Evolutionary conservation across 2,113 vertebrate species (phyloP).

Genomic region (Osmerus eperlanus): DNA sequence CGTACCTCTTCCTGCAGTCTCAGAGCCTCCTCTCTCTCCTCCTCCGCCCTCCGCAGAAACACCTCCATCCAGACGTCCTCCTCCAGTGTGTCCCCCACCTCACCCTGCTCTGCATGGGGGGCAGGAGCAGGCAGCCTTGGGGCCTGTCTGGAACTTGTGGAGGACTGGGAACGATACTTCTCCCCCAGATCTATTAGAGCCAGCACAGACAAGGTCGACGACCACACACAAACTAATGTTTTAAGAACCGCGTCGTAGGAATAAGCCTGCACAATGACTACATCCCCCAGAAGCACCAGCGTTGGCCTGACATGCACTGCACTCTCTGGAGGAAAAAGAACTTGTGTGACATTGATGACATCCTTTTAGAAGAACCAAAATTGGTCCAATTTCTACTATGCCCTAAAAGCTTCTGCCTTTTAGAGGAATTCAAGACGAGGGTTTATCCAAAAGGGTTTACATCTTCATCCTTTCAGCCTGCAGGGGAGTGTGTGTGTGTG

Average conservation of each 20-base stretch:
- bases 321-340: not conserved
- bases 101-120: not conserved
- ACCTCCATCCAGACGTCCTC: conserved; percentile 8
- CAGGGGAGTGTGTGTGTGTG: not conserved
- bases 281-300: not conserved
- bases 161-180: not conserved
- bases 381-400: not conserved
- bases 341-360: conserved; percentile 4
- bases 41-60: conserved; percentile 5
- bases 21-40: conserved; percentile 33
- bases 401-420: not conserved
- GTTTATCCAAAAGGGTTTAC: not conserved
- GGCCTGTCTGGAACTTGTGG: not conserved
- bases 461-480: not conserved
- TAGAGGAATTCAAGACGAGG: not conserved
- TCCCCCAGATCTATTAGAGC: conserved; percentile 20
- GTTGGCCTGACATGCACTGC: not conserved
- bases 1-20: conserved; percentile 33
- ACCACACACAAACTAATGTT: not conserved
- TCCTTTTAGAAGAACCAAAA: not conserved
- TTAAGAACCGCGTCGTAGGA: not conserved
- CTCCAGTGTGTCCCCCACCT: not conserved
- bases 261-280: not conserved
- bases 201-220: not conserved
- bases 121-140: not conserved